Percentiles rank a stretch among this genome's conserved stretches.
phyloP scores from a whole-genome alignment of 2,888 invertebrate species.

The Glaucopsyche alexis region DNA sequence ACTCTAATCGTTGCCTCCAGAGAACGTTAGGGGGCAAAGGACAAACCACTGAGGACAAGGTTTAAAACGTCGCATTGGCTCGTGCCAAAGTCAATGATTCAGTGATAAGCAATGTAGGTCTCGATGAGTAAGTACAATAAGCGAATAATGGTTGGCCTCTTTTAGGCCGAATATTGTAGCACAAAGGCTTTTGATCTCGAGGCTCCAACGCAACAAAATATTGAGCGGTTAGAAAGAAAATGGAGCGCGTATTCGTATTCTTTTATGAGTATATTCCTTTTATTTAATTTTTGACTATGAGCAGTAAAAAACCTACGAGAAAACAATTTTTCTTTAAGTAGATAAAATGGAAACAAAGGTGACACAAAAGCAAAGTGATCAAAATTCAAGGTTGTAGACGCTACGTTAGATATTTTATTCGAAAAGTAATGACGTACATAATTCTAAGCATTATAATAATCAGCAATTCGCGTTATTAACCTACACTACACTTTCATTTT shows the following conservation, averaged over 20 bases:
- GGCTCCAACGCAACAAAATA: neutral
- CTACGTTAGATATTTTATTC: neutral
- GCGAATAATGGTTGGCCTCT: conserved; percentile 2
- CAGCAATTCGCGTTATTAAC: too few relatives aligned
- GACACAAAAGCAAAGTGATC: neutral
- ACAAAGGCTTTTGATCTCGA: neutral
- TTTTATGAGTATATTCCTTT: too few relatives aligned
- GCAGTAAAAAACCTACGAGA: too few relatives aligned
- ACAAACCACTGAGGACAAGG: neutral
- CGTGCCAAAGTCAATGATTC: neutral
- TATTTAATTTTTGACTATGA: too few relatives aligned
- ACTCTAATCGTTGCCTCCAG: neutral
- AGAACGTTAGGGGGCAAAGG: neutral
- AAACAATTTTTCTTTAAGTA: too few relatives aligned
- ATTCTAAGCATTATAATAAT: neutral
- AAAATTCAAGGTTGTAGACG: neutral
- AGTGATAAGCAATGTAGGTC: conserved; percentile 1
- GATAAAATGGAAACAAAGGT: too few relatives aligned
- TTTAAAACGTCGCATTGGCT: neutral
- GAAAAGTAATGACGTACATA: neutral
- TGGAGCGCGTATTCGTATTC: too few relatives aligned
- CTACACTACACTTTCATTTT: too few relatives aligned
- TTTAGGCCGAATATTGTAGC: neutral
- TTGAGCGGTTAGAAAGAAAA: neutral
- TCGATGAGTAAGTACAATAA: conserved; percentile 12